These are phyloP conservation scores for Phymatocera aterrima DNA, from an alignment of 2,888 invertebrate species.

Conservation along the genomic window DNA sequence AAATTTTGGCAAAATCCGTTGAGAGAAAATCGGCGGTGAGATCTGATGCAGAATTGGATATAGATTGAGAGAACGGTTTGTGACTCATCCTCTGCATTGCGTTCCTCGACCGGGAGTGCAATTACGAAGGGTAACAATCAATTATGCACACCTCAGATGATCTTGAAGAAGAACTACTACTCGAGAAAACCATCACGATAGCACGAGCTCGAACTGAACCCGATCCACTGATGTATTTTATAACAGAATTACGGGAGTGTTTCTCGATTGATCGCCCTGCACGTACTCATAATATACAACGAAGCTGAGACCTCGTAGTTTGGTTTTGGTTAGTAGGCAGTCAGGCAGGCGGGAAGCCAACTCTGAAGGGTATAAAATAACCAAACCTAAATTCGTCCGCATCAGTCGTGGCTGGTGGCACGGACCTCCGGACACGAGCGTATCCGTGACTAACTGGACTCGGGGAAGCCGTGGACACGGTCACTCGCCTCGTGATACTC, in stretches of 20 bases:
- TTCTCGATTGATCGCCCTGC: conserved; percentile 35
- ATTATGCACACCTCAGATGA: conserved; percentile 23
- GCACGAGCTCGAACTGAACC: conserved; percentile 36
- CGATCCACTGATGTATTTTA: conserved; percentile 7
- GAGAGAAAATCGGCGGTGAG: background rate
- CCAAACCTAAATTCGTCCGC: conserved; percentile 8
- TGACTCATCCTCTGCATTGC: background rate
- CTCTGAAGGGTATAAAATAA: conserved; percentile 1
- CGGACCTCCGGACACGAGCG: conserved; percentile 60
- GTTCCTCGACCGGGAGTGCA: background rate
- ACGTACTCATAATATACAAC: conserved; percentile 13
- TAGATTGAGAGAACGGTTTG: background rate
- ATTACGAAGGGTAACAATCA: conserved; percentile 37
- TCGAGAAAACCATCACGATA: background rate
- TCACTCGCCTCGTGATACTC: conserved; percentile 13
- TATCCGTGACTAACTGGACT: conserved; percentile 63
- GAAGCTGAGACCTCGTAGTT: background rate
- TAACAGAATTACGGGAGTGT: conserved; percentile 26
- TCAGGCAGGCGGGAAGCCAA: background rate
- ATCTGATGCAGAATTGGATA: background rate
- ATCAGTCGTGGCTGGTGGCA: conserved; percentile 16
- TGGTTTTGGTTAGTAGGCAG: background rate
- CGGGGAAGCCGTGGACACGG: conserved; percentile 29
- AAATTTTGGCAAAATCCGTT: background rate
- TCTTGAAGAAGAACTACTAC: background rate